Percentiles rank a stretch among this genome's conserved stretches.
These are phyloP conservation scores for Threskiornis aethiopicus DNA, from an alignment of 2,797 vertebrate genomes.

Conservation along the genomic window DNA sequence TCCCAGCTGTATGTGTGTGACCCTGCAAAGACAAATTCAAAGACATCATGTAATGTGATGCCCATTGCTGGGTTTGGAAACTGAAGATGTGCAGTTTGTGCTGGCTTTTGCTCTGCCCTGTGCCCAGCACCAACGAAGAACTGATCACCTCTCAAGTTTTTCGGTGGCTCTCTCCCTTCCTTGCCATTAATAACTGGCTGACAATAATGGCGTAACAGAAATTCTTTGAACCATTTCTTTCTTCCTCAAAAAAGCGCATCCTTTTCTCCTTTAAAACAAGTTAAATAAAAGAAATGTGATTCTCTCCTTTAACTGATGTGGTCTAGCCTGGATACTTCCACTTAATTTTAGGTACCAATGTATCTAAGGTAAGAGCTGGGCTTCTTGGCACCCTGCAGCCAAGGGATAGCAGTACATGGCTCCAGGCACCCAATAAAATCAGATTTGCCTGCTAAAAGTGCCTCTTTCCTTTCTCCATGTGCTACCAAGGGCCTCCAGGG, in stretches of 20 bases:
- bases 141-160: background rate
- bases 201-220: background rate
- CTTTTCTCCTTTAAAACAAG: background rate
- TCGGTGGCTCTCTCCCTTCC: background rate
- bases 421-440: background rate
- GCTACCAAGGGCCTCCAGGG: background rate
- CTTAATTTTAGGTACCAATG: background rate
- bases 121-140: background rate
- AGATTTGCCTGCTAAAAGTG: background rate
- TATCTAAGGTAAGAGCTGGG: background rate
- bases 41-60: background rate
- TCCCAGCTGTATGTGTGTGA: background rate
- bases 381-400: background rate
- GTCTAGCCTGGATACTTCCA: background rate
- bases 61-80: background rate
- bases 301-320: background rate
- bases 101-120: background rate
- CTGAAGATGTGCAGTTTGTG: background rate
- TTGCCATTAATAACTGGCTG: background rate
- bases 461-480: background rate
- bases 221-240: background rate
- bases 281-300: background rate
- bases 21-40: conserved; percentile 27
- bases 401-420: background rate
- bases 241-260: background rate